Percentiles rank a stretch among this genome's conserved stretches.
Evolutionary conservation across 2,113 vertebrate species (phyloP).

Genomic region (Passer domesticus): DNA sequence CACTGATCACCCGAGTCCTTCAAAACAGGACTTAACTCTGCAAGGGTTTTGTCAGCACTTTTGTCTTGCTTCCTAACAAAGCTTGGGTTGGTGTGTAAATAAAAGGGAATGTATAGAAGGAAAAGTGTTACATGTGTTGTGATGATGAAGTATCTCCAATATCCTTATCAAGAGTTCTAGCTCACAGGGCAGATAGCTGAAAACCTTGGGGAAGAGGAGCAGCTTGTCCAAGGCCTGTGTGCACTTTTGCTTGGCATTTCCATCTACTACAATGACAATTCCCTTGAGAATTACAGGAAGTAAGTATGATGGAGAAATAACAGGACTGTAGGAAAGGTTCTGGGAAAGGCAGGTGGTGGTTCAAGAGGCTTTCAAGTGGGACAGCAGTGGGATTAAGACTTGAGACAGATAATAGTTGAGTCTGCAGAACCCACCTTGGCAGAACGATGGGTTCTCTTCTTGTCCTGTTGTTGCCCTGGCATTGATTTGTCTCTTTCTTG

Average conservation of each 20-base stretch:
- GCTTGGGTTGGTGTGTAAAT: neutral
- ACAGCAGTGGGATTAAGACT: neutral
- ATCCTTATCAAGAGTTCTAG: constrained; percentile 83
- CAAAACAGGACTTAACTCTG: neutral
- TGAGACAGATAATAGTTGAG: neutral
- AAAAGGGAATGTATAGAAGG: neutral
- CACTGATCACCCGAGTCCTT: accelerated
- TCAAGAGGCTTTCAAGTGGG: neutral
- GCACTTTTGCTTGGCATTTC: constrained; percentile 94
- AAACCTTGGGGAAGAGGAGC: constrained; percentile 95
- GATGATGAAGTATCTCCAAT: neutral
- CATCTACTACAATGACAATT: constrained; percentile 98
- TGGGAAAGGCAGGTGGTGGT: neutral
- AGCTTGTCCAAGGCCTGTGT: constrained; percentile 94
- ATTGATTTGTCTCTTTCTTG: neutral
- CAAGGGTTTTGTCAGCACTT: neutral
- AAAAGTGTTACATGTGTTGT: neutral
- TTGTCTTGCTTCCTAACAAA: neutral
- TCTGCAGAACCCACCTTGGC: neutral
- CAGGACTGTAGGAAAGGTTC: neutral
- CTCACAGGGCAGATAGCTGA: constrained; percentile 97
- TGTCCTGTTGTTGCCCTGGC: neutral
- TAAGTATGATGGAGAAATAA: constrained; percentile 58
- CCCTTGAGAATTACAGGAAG: constrained; percentile 94
- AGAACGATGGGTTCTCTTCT: neutral